These are phyloP conservation scores for Anguilla rostrata DNA, from an alignment of 2,113 vertebrate species.

Conservation along the genomic window DNA sequence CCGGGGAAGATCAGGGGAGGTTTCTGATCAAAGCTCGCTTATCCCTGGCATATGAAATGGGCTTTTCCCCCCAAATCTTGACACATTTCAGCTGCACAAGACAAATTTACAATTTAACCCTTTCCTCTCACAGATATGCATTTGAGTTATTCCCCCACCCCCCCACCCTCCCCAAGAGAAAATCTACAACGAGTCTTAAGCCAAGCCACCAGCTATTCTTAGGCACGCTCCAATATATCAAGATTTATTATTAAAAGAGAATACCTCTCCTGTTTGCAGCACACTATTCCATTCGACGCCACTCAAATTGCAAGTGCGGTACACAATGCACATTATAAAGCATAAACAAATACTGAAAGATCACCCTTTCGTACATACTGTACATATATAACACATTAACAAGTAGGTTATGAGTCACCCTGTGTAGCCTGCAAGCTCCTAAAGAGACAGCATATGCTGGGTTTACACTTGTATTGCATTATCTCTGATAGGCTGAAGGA, in stretches of 20 bases:
- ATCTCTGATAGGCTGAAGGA: background rate
- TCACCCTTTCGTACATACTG: no score
- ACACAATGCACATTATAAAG: no score
- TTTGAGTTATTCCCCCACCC: background rate
- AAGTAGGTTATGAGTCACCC: no score
- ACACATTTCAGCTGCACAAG: slow-evolving; percentile 10
- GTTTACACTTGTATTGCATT: background rate
- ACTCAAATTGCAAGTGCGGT: no score
- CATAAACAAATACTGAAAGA: no score
- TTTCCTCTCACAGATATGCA: background rate
- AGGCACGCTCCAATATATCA: background rate
- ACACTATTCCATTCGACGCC: background rate
- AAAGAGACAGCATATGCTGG: background rate
- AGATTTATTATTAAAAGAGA: background rate
- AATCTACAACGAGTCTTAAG: background rate
- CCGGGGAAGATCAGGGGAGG: slow-evolving; percentile 5
- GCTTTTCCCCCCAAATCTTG: slow-evolving; percentile 12
- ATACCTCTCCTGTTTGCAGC: background rate
- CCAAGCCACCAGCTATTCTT: background rate
- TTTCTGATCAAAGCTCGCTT: slow-evolving; percentile 60
- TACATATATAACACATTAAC: no score
- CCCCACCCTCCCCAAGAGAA: background rate
- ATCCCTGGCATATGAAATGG: slow-evolving; percentile 16
- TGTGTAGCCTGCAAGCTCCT: background rate
- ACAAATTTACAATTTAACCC: background rate